Evolutionary conservation across 2,113 vertebrate species (phyloP), one percentile per base, ranked within the genome.

Genomic region (Fregata magnificens): DNA sequence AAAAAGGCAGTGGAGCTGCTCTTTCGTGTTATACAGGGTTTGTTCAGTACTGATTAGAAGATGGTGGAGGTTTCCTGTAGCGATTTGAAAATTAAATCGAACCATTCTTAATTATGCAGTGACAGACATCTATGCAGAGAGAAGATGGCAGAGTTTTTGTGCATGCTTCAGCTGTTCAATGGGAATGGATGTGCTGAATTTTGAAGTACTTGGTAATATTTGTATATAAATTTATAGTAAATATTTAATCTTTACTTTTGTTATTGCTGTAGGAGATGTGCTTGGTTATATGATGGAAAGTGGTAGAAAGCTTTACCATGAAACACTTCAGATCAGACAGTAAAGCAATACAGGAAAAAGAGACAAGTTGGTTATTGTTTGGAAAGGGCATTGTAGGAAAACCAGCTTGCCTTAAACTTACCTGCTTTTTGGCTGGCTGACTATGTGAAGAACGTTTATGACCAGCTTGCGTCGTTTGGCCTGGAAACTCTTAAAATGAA

Each of bases 371-470:
- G n/a, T 72, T 70, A 15, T 32, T 86, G 38, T 93, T 92, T 88
- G 50, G 47, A 86, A 90, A 36, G 34, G 44, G 10, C 36, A 78
- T n/a, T 61, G 24, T 73, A 38, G 44, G 53, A 55, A 81, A 76
- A 74, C 7, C 56, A 71, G 5, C 28, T 42, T 73, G 76, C 50
- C 32, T 86, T 86, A 25, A 83, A 49, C 24, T 77, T 86, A 7
- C 42, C 38, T 73, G 49, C 6, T 42, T 70, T 79, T 66, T 70
- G 53, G 6, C 47, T 85, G 34, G 5, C 29, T 96, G 25, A 19
- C 26, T 59, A 8, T 0, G 0, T 1, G 12, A 40, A n/a, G 40
- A 62, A n/a, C 1, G 0, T 61, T 80, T 72, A 72, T 2, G 3
- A 40, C 21, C 20, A 24, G 6, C n/a, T 40, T 49, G 19, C 70